These are phyloP conservation scores for Junonia oenone DNA, from an alignment of 2,888 invertebrate genomes.

Conservation along the genomic window DNA sequence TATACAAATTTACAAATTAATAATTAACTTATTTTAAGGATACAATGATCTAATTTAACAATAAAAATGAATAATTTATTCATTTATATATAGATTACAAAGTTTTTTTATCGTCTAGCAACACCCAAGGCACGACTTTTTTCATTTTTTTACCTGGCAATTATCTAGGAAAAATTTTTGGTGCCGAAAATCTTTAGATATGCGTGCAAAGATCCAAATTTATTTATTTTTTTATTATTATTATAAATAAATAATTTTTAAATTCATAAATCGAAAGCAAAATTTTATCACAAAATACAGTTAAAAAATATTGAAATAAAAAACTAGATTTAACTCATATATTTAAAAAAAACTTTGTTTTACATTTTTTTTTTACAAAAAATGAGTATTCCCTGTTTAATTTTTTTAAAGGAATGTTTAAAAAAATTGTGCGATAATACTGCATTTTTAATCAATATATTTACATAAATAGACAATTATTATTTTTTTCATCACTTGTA, in stretches of 20 bases:
- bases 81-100: not conserved
- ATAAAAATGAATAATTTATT: not conserved
- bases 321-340: not conserved
- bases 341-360: not conserved
- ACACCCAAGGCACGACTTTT: constrained; percentile 30
- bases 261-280: not conserved
- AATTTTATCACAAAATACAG: not conserved
- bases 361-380: not conserved
- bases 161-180: constrained; percentile 2
- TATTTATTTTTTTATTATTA: not conserved
- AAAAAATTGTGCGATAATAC: constrained; percentile 25
- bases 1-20: not conserved
- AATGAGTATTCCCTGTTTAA: constrained; percentile 2
- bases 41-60: not conserved
- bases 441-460: constrained; percentile 1
- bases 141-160: constrained; percentile 8
- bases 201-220: constrained; percentile 13
- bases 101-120: constrained; percentile 12
- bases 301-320: not conserved
- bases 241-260: not conserved
- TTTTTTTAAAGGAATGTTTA: constrained; percentile 8
- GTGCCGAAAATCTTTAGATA: constrained; percentile 14
- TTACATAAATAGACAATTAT: not conserved
- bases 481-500: not conserved
- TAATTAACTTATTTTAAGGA: not conserved